Evolutionary conservation across 2,113 vertebrate species (phyloP), one percentile per base, ranked within the genome.

Genomic region (Leptodactylus fuscus): DNA sequence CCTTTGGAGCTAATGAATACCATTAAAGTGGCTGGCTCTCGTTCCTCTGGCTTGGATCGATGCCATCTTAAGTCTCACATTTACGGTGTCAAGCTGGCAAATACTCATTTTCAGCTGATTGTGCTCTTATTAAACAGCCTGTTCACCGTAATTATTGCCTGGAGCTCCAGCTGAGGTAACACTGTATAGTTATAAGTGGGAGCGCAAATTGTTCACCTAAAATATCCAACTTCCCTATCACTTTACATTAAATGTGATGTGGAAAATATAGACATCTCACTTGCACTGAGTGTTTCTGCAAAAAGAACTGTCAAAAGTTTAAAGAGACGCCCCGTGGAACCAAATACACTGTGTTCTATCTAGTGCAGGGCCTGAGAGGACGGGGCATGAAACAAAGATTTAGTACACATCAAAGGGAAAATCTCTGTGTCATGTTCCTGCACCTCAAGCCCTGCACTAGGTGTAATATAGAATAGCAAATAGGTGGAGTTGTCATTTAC

Each of bases 61-160:
- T 93, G 94, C 94, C 94, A 94, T 94, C 93, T 93, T 91, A 90
- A 92, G 85, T 90, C 90, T 91, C 91, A 91, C 93, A 93, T 94
- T 93, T 95, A 93, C 90, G 87, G 88, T 91, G 93, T 94, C 94
- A 95, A 95, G 94, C 92, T 94, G 94, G 94, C 92, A 94, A 95
- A 94, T 92, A 94, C 55, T 88, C 88, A 91, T 94, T 94, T 94
- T 94, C 94, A 95, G 79, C 79, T 81, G 60, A 81, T 81, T 69
- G 60, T 67, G 55, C 60, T 80, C 53, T 60, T 80, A 65, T 81
- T 81, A 81, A 81, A 65, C 60, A 67, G 87, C 89, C 91, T 92
- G 94, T 94, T 94, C 93, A 92, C 88, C 92, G 94, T 94, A 93
- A 94, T 94, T 94, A 91, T 93, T 92, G 92, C 89, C 91, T 92